Evolutionary conservation across 1,140 invertebrate species (phyloP), one percentile per base, ranked within the genome.

Genomic region (Scylla paramamosain): DNA sequence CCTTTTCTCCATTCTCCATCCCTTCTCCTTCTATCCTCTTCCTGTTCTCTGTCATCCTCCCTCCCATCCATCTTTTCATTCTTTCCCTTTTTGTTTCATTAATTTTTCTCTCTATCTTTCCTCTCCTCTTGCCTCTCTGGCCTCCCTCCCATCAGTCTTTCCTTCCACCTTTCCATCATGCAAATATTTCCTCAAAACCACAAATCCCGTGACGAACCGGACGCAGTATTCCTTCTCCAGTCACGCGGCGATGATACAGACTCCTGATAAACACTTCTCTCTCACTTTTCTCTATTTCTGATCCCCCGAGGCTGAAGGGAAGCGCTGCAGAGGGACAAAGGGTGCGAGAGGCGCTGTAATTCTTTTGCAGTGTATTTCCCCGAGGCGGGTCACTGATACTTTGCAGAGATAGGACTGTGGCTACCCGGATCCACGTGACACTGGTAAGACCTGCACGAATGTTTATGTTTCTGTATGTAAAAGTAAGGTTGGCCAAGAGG

Each of bases 211-310:
- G 52, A 59, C 8, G n/a, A 77, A 20, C 67, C 67, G 67, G 67
- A 77, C 67, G 25, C 67, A 77, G 12, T 20, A n/a, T n/a, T 20
- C 2, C 67, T 7, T n/a, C 67, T 77, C n/a, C 59, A 67, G 67
- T 77, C 67, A 77, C 67, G 67, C 12, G 67, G n/a, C 20, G n/a
- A 77, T n/a, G 67, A 77, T 77, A 20, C 2, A 16, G 67, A n/a
- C 52, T 59, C 67, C 67, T 77, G 67, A 77, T 77, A 77, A 77
- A 77, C 67, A 20, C n/a, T 77, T 77, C 67, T 77, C 67, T 77
- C 67, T 59, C 67, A 2, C 39, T 77, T n/a, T 77, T n/a, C 20
- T 77, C n/a, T 77, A 25, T 77, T n/a, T 77, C n/a, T n/a, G 8
- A 12, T 25, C 20, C 59, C 67, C 25, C 67, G 20, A n/a, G 67